phyloP scores from a whole-genome alignment of 1,140 invertebrate species.

The Polypedilum vanderplanki region DNA sequence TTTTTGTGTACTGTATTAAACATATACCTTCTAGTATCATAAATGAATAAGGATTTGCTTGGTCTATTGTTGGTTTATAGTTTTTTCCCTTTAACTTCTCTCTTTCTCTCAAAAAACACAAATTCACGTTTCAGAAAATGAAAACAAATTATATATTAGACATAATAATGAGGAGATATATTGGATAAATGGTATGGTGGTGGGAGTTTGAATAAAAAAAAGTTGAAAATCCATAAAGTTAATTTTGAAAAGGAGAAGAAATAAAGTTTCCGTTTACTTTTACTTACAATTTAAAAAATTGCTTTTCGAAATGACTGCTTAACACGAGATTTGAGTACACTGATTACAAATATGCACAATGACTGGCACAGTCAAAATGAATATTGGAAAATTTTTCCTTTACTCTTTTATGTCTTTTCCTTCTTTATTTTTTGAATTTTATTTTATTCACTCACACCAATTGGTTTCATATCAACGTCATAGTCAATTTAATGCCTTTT shows the following conservation, averaged over 20 bases:
- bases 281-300: constrained; percentile 27
- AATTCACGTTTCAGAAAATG: neutral
- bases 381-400: neutral
- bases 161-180: constrained; percentile 7
- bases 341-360: constrained; percentile 15
- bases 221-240: constrained; percentile 28
- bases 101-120: neutral
- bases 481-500: too few species aligned
- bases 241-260: neutral
- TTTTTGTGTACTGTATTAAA: neutral
- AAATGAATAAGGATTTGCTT: neutral
- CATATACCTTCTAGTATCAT: neutral
- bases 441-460: too few species aligned
- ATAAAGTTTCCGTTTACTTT: neutral
- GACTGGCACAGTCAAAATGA: constrained; percentile 16
- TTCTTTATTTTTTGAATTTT: too few species aligned
- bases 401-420: too few species aligned
- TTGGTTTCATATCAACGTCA: too few species aligned
- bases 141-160: constrained; percentile 20
- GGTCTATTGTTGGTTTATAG: constrained; percentile 17
- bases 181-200: neutral
- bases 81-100: neutral
- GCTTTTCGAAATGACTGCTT: constrained; percentile 16
- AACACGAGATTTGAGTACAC: constrained; percentile 19
- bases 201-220: neutral